Evolutionary conservation across 1,140 invertebrate species (phyloP).

Genomic region (Oncopeltus fasciatus): DNA sequence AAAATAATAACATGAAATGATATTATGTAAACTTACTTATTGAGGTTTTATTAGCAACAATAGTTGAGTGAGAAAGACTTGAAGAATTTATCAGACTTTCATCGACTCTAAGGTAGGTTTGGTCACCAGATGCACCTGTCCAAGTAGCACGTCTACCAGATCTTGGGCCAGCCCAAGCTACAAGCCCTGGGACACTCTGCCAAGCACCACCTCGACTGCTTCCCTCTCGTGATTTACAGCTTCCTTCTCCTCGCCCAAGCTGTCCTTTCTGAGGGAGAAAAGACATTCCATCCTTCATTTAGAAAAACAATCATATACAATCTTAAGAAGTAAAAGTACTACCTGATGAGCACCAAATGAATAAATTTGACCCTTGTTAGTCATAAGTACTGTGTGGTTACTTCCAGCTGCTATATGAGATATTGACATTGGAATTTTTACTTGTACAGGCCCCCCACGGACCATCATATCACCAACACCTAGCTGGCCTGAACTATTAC

Average conservation of each 20-base stretch:
- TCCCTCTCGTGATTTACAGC: constrained; percentile 12
- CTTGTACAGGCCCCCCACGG: constrained; percentile 57
- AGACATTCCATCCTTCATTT: too few species aligned
- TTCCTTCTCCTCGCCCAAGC: constrained; percentile 47
- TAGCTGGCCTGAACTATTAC: constrained; percentile 86
- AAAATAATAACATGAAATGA: too few species aligned
- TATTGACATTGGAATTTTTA: constrained; percentile 51
- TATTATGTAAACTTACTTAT: constrained; percentile 64
- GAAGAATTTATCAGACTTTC: constrained; percentile 81
- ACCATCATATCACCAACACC: constrained; percentile 70
- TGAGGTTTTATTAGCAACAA: constrained; percentile 73
- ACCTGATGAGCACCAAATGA: constrained; percentile 87
- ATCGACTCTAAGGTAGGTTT: constrained; percentile 87
- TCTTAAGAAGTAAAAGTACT: too few species aligned
- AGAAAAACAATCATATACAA: too few species aligned
- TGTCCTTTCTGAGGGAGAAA: constrained; percentile 61
- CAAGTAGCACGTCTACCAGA: constrained; percentile 75
- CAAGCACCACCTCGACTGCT: constrained; percentile 38
- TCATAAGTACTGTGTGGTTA: constrained; percentile 86
- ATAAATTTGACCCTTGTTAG: constrained; percentile 76
- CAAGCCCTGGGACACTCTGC: constrained; percentile 65
- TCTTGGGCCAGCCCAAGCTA: constrained; percentile 62
- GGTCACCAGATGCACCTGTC: constrained; percentile 86
- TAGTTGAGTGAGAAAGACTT: constrained; percentile 66
- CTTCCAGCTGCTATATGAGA: constrained; percentile 79